phyloP scores from a whole-genome alignment of 2,888 invertebrate species.

The Cataglyphis livida region DNA sequence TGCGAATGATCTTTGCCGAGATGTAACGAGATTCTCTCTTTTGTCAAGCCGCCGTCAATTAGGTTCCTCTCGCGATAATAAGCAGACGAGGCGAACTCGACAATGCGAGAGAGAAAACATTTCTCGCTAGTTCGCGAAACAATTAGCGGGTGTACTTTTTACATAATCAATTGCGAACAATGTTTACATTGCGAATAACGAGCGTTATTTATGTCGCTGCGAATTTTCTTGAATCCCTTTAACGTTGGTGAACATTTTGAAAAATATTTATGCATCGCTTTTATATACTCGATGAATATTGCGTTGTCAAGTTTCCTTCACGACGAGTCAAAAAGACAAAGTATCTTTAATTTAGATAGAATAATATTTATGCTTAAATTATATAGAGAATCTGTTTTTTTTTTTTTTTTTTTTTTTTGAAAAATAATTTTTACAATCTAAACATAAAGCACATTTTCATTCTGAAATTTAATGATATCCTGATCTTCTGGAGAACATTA shows the following conservation, averaged over 20 bases:
- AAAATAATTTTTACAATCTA: neutral
- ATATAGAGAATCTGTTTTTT: neutral
- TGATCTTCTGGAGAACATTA: neutral
- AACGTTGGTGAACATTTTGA: neutral
- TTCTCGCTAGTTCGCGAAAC: conserved; percentile 12
- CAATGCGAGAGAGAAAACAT: conserved; percentile 1
- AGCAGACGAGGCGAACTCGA: conserved; percentile 20
- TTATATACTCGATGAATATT: conserved; percentile 1
- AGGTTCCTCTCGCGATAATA: conserved; percentile 39
- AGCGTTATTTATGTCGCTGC: conserved; percentile 20
- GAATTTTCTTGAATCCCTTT: conserved; percentile 32
- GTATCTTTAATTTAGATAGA: neutral
- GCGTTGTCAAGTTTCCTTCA: neutral
- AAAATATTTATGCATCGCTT: conserved; percentile 22
- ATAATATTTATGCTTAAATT: neutral
- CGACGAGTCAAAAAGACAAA: neutral
- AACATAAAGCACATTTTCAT: neutral
- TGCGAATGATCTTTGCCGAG: conserved; percentile 13
- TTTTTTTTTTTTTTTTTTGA: neutral
- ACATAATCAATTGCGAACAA: conserved; percentile 13
- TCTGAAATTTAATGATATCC: neutral
- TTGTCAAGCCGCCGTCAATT: conserved; percentile 43
- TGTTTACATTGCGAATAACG: neutral
- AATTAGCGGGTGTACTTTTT: conserved; percentile 40
- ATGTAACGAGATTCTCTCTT: conserved; percentile 37